A percentile compares a stretch with the other conserved stretches of the same genome.
phyloP scores from a whole-genome alignment of 1,140 invertebrate species.

The Drosophila equinoxialis region DNA sequence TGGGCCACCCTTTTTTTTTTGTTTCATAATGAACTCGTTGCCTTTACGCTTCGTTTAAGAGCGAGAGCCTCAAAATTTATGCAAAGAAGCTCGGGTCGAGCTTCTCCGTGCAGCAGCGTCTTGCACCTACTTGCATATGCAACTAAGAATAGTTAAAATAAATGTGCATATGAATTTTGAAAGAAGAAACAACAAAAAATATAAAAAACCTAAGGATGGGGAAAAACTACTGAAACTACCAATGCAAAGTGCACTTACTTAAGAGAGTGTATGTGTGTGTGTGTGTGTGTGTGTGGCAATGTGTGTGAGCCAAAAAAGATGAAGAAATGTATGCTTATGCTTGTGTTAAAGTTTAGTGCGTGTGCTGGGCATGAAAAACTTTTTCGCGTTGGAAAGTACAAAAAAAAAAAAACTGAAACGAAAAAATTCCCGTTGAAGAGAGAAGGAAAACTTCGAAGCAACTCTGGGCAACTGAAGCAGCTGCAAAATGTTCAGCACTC shows the following conservation, averaged over 20 bases:
- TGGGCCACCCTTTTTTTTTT: constrained; percentile 6
- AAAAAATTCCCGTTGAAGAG: neutral
- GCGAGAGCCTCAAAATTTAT: constrained; percentile 51
- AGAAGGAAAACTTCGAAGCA: constrained; percentile 31
- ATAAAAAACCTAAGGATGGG: constrained; percentile 5
- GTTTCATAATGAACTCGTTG: constrained; percentile 59
- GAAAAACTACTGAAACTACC: constrained; percentile 53
- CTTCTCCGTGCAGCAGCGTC: constrained; percentile 9
- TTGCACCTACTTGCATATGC: constrained; percentile 68
- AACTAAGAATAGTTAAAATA: constrained; percentile 64
- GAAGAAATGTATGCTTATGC: constrained; percentile 34
- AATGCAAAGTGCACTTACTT: constrained; percentile 70
- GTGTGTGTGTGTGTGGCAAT: constrained; percentile 11
- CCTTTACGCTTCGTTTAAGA: constrained; percentile 54
- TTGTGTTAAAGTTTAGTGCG: constrained; percentile 65
- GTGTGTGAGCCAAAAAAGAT: constrained; percentile 28
- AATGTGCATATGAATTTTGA: constrained; percentile 77
- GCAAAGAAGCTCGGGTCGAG: constrained; percentile 55
- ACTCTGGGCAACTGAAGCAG: constrained; percentile 50
- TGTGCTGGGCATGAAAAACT: constrained; percentile 63
- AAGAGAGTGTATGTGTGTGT: constrained; percentile 29
- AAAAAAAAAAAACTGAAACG: neutral
- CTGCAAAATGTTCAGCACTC: constrained; percentile 79
- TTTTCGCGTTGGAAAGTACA: constrained; percentile 56
- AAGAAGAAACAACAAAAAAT: constrained; percentile 48